Evolutionary conservation across 2,888 invertebrate species (phyloP), one percentile per base, ranked within the genome.

Genomic region (Autographa gamma): DNA sequence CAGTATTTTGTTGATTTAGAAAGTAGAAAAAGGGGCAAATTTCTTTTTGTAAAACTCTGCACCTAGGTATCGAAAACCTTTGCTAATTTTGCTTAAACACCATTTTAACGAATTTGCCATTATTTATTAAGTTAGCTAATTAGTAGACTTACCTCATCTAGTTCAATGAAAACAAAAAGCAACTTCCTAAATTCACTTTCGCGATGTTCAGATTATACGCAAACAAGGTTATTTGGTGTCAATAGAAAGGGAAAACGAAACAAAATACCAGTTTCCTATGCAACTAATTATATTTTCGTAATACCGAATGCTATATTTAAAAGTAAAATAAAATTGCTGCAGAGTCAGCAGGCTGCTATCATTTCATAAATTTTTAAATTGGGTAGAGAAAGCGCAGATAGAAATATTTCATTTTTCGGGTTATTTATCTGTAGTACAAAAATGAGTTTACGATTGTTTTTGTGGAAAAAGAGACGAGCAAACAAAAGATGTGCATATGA

Each of bases 151-250:
- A 16, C 3, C 3, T 43, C 43, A 43, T 43, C 14, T 14, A 16
- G 43, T 16, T 43, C 14, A 43, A 43, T 43, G 16, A 16, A 43
- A n/a, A 48, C 5, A 48, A 38, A 48, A 48, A n/a, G n/a, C 48
- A n/a, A n/a, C 6, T 48, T 48, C 48, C 48, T 48, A 48, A 48
- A 25, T 48, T 56, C 25, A 56, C 54, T 56, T 56, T 56, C 19
- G 19, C 19, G 25, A 56, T 56, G 0, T 25, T 25, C 8, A 13
- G 11, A 56, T 54, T 9, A 19, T 56, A 25, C 25, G 54, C 25
- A 19, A 56, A 56, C 54, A 19, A 56, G 19, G 14, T 56, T 56
- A 56, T 56, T 56, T 56, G 54, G 25, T 56, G 19, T 56, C 54
- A 56, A 56, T 19, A 13, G 25, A 56, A 56, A 56, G 54, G 54